phyloP scores from a whole-genome alignment of 2,888 invertebrate species.

The Cyaniris semiargus region DNA sequence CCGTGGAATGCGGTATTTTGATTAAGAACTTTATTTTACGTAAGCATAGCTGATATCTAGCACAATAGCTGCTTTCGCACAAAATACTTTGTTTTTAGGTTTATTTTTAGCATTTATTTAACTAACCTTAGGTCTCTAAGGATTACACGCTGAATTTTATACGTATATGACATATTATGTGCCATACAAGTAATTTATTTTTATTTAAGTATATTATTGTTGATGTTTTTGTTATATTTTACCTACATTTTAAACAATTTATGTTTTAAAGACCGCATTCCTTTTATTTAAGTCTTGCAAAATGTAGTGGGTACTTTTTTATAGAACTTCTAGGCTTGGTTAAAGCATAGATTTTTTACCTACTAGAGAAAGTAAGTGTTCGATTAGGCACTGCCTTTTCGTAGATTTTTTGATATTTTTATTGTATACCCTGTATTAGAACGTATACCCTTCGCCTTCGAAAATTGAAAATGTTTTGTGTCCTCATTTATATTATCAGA shows the following conservation, averaged over 20 bases:
- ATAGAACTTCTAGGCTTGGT: not conserved
- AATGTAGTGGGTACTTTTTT: not conserved
- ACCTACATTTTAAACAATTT: not conserved
- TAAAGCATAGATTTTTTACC: slow-evolving; percentile 42
- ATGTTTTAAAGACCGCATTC: slow-evolving; percentile 21
- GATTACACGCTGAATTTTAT: not conserved
- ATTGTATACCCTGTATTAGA: slow-evolving; percentile 17
- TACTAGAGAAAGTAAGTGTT: slow-evolving; percentile 47
- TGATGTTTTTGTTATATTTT: not conserved
- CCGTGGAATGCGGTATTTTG: slow-evolving; percentile 10
- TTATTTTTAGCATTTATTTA: not conserved
- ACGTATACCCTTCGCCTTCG: slow-evolving; percentile 4
- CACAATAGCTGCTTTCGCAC: slow-evolving; percentile 8
- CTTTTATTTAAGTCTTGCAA: not conserved
- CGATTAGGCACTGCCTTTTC: slow-evolving; percentile 53
- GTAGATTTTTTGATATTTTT: slow-evolving; percentile 41
- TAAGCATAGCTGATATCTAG: not conserved
- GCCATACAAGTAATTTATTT: slow-evolving; percentile 5
- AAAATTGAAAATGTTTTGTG: not conserved
- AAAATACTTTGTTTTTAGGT: not conserved
- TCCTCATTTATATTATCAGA: slow-evolving; percentile 19
- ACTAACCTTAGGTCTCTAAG: not conserved
- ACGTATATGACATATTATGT: not conserved
- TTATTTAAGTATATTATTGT: slow-evolving; percentile 20
- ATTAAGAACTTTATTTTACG: not conserved